Base-by-base conservation (phyloP, 2,113 vertebrate genomes). In the Clarias gariepinus region DNA sequence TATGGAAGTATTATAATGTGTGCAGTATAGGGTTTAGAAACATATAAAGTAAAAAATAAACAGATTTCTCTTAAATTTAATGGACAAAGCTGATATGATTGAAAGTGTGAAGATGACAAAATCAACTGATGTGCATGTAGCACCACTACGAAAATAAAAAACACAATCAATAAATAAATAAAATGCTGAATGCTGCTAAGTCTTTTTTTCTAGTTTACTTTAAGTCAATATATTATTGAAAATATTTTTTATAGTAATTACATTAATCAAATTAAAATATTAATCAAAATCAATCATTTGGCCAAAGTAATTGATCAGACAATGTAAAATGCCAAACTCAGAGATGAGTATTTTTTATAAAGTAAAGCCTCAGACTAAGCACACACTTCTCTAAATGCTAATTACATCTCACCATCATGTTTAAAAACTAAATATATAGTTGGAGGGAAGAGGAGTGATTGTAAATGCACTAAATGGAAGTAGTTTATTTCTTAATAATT, bases 351-450 rank as follows among this genome's bases (percentile, higher is more conserved):
- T 78, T 78, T 53, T 13, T 78, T 47, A 53, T n/a, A 19, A 13
- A 57, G 0, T 21, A 52, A 12, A 21, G 23, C 33, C 58, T 47
- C 21, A 28, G 23, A 69, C n/a, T 69, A 28, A 57, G 18, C 28
- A 79, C 53, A 58, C 18, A 33, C 21, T 23, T 30, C n/a, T 53
- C 23, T 66, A 12, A 66, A 30, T 28, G 11, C 8, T 55, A 55
- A 16, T 47, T 25, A 25, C 9, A 5, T 15, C 16, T 68, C 41
- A 55, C 9, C 25, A 82, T 6, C 28, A 33, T 69, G 16, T 15
- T 82, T 82, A n/a, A 82, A 66, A 66, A n/a, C 19, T 33, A 83
- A 55, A 55, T 53, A 41, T n/a, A 55, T n/a, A 55, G 33, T 10
- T 23, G 21, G 30, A 25, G 81, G 2, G 15, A 28, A 53, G 12